Base-by-base conservation (phyloP, 37 sponge, comb jelly and placozoan species). In the Eunapius fragilis region DNA sequence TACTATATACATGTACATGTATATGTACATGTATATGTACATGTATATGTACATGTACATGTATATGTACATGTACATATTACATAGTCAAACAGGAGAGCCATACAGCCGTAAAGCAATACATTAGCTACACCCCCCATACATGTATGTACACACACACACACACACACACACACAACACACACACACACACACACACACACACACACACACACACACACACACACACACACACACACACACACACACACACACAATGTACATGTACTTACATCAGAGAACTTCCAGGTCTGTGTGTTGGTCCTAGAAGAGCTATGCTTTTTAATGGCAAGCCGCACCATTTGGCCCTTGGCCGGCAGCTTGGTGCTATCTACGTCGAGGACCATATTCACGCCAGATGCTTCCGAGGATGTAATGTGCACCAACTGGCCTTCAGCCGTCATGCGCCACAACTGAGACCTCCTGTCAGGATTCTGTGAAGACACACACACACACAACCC, bases 371-470 rank as follows among this genome's bases (percentile, higher is more conserved):
- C 81, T 4, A 96, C 74, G 35, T 96, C 96, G 69, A 96, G 85
- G 26, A 96, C 96, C 78, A 86, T 77, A 48, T 85, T 88, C 25
- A 7, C 38, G 4, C 26, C 7, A 2, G 67, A 4, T 32, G 23
- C 47, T 24, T 83, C 77, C 12, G 93, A 89, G 26, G 90, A 86
- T 17, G 80, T 88, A 31, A 94, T 90, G 81, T 96, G 92, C 48
- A 88, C 88, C 31, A 96, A 76, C 69, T 86, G 87, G 6, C 95
- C 88, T 26, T 80, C 88, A 22, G 93, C 86, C 24, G 95, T 72
- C 95, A 92, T 94, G 31, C 97, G 47, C 97, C 97, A 96, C 47
- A 94, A 84, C 79, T 96, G 97, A 25, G 97, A 74, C 25, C 77
- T 68, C 13, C 88, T 78, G 25, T 88, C 85, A 23, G 70, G 24